Evolutionary conservation across 2,888 invertebrate species (phyloP).

Genomic region (Subacronicta megacephala): DNA sequence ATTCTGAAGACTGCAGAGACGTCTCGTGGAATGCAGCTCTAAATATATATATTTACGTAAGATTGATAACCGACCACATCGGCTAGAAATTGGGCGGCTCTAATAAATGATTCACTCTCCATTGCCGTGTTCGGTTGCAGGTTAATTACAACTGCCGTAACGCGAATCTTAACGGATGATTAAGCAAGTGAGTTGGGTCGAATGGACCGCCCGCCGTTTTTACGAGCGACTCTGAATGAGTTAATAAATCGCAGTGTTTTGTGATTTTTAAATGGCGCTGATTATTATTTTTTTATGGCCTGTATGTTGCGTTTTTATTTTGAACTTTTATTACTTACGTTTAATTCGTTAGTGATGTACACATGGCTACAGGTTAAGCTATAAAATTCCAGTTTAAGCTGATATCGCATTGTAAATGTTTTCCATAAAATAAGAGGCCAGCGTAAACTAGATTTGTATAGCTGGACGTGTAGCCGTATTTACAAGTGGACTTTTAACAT

Average conservation of each 20-base stretch:
- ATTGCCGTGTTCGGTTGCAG: constrained; percentile 63
- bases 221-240: constrained; percentile 51
- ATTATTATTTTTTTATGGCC: constrained; percentile 30
- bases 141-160: constrained; percentile 75
- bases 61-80: constrained; percentile 59
- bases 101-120: constrained; percentile 69
- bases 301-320: background rate
- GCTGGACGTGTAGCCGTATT: too few species aligned
- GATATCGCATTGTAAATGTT: too few species aligned
- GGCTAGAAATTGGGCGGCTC: constrained; percentile 50
- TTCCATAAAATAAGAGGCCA: too few species aligned
- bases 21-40: constrained; percentile 10
- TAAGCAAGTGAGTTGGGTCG: constrained; percentile 71
- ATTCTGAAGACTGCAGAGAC: background rate
- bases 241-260: constrained; percentile 54
- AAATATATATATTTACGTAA: constrained; percentile 41
- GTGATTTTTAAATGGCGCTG: constrained; percentile 41
- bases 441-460: too few species aligned
- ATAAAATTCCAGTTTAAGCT: too few species aligned
- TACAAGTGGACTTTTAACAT: too few species aligned
- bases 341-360: background rate
- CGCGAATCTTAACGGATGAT: constrained; percentile 73
- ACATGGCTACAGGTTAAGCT: too few species aligned
- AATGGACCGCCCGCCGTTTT: constrained; percentile 59
- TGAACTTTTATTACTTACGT: background rate